phyloP scores from a whole-genome alignment of 2,797 vertebrate genomes.

The Gobio occitaniae region DNA sequence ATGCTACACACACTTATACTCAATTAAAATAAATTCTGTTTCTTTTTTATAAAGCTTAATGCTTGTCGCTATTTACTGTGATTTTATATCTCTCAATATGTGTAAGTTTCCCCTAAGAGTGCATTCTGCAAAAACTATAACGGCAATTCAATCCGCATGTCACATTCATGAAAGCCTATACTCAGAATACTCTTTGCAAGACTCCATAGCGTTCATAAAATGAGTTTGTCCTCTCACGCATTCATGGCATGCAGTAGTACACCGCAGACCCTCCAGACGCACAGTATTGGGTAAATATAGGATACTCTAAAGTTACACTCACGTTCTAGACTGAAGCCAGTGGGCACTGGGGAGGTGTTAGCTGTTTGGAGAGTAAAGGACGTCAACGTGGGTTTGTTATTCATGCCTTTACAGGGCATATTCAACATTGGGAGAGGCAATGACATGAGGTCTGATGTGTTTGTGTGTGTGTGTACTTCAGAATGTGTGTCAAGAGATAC shows the following conservation, averaged over 20 bases:
- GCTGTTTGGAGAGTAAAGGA: background rate
- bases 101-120: background rate
- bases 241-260: slow-evolving; percentile 43
- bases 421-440: background rate
- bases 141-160: background rate
- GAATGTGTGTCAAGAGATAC: slow-evolving; percentile 39
- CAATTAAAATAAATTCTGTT: no score
- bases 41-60: no score
- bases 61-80: no score
- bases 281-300: slow-evolving; percentile 48
- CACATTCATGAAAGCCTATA: slow-evolving; percentile 4
- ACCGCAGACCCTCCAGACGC: slow-evolving; percentile 1
- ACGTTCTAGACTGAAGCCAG: slow-evolving; percentile 43
- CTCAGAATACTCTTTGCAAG: slow-evolving; percentile 1
- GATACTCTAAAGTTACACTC: slow-evolving; percentile 55
- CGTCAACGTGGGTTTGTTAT: slow-evolving; percentile 19
- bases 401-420: slow-evolving; percentile 30
- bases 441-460: background rate
- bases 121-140: background rate
- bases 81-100: background rate
- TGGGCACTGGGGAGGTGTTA: background rate
- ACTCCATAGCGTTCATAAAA: background rate
- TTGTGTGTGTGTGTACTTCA: slow-evolving; percentile 10
- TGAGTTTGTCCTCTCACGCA: slow-evolving; percentile 30
- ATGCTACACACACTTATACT: no score